Base-by-base conservation (phyloP, 53 echinoderm and acorn worm genomes). In the Actinopyga echinites region DNA sequence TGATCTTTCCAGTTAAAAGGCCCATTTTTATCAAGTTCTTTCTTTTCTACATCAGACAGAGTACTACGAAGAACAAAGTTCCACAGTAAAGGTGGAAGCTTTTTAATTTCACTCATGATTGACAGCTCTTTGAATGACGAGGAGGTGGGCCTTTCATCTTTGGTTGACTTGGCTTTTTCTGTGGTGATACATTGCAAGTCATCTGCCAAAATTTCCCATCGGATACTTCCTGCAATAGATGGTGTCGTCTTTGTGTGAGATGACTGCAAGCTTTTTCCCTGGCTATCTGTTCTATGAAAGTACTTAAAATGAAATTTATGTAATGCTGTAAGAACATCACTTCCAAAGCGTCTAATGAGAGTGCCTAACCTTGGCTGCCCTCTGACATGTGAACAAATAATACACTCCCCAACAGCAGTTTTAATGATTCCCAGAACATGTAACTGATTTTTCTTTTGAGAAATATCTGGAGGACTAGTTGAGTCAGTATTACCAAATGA, bases 21-120 rank as follows among this genome's bases (percentile, higher is more conserved):
- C 32, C 15, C 66, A 19, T 32, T 66, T 66, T 13, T 66, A 9
- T 33, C 11, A 33, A 33, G 35, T 67, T 34, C 12, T 38, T 67
- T 67, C 35, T 34, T 67, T 35, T 67, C 36, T 3, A 22, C 67
- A 34, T 32, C 35, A 19, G 67, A 67, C 35, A 67, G 25, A 24
- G 67, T 67, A 30, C 67, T 67, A 67, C 67, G 36, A 36, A 35
- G 22, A 4, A 67, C 67, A 67, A 67, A 67, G 19, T 67, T 67
- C 67, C 67, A 67, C 67, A 67, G 20, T 31, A 67, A 34, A 5
- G 67, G 35, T 1, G 67, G 35, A 20, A 67, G 21, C 35, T 67
- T 67, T 10, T 1, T 0, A 35, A 67, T 67, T 34, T 67, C 37
- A 8, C 5, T 33, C 1, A 67, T 5, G 1, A 37, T 10, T 35